Conservation (phyloP, 2,797 vertebrate genomes). For the Choloepus didactylus region DNA sequence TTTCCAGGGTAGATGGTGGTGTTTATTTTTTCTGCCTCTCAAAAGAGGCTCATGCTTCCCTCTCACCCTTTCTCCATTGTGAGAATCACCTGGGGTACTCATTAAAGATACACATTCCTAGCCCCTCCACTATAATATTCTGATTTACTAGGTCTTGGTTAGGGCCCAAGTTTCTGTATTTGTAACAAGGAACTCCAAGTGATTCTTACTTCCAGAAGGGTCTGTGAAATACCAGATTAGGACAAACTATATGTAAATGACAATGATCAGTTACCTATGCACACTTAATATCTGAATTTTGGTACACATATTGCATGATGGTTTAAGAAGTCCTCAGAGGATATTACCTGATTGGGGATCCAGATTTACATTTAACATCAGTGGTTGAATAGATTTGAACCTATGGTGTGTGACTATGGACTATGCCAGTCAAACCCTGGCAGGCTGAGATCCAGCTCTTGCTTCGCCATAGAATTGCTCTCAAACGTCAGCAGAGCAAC, state of each 20-base stretch:
- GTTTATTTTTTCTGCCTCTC: neutral
- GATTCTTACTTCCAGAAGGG: neutral
- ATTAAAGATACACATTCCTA: slow-evolving; percentile 7
- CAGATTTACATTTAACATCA: neutral
- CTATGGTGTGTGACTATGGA: neutral
- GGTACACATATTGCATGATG: neutral
- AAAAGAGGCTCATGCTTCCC: neutral
- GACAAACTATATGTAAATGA: neutral
- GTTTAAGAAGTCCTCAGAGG: neutral
- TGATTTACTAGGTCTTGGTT: neutral
- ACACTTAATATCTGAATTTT: neutral
- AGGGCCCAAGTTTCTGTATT: neutral
- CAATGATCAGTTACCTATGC: neutral
- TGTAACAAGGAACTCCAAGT: neutral
- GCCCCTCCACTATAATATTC: neutral
- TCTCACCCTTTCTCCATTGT: neutral
- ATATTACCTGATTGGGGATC: neutral
- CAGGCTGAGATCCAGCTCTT: neutral
- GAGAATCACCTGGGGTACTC: neutral
- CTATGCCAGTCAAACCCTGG: neutral
- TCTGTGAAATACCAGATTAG: neutral
- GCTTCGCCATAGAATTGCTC: too few species aligned
- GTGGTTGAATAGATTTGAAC: neutral
- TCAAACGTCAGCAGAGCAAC: neutral
- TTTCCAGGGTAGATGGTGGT: neutral